These are phyloP conservation scores for Gambusia affinis DNA, from an alignment of 2,113 vertebrate genomes.

Conservation along the genomic window DNA sequence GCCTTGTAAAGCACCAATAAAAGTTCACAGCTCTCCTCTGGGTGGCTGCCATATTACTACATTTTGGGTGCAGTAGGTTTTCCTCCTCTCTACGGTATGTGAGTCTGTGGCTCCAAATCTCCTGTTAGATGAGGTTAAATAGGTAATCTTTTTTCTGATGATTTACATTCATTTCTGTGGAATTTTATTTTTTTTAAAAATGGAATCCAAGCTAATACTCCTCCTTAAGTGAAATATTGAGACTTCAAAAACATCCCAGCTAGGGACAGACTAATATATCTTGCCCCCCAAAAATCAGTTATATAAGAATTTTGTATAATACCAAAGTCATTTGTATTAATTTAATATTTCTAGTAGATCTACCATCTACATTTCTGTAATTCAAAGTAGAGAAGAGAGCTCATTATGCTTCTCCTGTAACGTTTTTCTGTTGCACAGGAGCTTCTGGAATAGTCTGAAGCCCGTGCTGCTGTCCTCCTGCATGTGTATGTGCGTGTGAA, in stretches of 20 bases:
- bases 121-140: background rate
- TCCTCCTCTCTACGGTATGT: background rate
- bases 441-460: constrained; percentile 26
- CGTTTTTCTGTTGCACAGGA: constrained; percentile 11
- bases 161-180: background rate
- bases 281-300: no score
- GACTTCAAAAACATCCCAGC: no score
- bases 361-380: background rate
- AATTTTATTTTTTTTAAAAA: background rate
- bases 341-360: background rate
- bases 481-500: constrained; percentile 35
- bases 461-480: constrained; percentile 13
- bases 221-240: no score
- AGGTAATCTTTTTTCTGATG: background rate
- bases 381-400: background rate
- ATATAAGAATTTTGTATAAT: no score
- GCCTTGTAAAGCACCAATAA: background rate
- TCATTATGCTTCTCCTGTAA: constrained; percentile 4
- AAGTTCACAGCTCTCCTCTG: background rate
- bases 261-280: no score
- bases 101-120: background rate
- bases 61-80: background rate
- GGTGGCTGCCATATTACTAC: background rate
- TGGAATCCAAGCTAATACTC: background rate
- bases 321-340: background rate